These are phyloP conservation scores for Nyctibius grandis DNA, from an alignment of 2,797 vertebrate species.

Conservation along the genomic window DNA sequence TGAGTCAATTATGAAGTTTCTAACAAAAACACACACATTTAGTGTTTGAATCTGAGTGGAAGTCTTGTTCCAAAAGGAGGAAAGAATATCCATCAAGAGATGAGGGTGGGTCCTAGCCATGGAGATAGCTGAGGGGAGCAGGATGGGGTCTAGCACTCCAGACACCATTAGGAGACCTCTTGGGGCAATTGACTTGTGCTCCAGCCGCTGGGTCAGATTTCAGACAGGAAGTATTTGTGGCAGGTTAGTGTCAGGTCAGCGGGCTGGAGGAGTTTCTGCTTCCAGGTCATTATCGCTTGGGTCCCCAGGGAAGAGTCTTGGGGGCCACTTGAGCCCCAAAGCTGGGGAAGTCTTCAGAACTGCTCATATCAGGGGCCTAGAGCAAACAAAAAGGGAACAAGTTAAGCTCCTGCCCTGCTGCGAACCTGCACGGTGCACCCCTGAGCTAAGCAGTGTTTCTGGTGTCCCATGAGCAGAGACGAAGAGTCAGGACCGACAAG, in stretches of 20 bases:
- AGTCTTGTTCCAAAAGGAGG: slow-evolving; percentile 50
- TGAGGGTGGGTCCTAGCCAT: slow-evolving; percentile 57
- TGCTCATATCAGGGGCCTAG: slow-evolving; percentile 98
- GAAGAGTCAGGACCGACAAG: not conserved
- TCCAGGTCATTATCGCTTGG: slow-evolving; percentile 91
- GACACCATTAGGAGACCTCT: slow-evolving; percentile 75
- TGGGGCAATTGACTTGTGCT: slow-evolving; percentile 63
- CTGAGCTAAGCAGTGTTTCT: not conserved
- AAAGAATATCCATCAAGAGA: slow-evolving; percentile 56
- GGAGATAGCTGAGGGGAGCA: slow-evolving; percentile 39
- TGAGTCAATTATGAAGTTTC: slow-evolving; percentile 44
- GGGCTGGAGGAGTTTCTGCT: slow-evolving; percentile 72
- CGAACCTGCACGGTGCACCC: fast-evolving
- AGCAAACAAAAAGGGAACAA: slow-evolving; percentile 52
- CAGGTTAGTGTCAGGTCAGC: slow-evolving; percentile 66
- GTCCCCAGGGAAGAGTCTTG: slow-evolving; percentile 95
- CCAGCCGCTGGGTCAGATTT: slow-evolving; percentile 72
- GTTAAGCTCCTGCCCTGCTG: slow-evolving; percentile 29
- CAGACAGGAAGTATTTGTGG: slow-evolving; percentile 63
- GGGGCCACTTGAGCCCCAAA: slow-evolving; percentile 94
- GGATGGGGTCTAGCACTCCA: slow-evolving; percentile 57
- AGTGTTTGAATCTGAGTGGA: slow-evolving; percentile 65
- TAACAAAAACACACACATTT: slow-evolving; percentile 60
- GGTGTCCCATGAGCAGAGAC: not conserved
- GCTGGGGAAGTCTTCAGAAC: slow-evolving; percentile 98